These are phyloP conservation scores for Toxotes chatareus DNA, from an alignment of 2,113 vertebrate genomes.

Conservation along the genomic window DNA sequence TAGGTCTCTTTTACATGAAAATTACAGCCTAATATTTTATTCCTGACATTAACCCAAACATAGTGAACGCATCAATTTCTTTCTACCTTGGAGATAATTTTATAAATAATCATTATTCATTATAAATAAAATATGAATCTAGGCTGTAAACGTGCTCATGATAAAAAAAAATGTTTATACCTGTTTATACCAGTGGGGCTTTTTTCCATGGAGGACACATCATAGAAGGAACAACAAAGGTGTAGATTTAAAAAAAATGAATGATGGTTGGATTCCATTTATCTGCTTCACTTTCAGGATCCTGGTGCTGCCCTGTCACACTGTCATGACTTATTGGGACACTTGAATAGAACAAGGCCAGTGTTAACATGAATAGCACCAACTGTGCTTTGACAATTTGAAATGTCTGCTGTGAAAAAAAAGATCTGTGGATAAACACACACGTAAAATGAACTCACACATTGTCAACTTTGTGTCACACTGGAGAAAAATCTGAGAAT, in stretches of 20 bases:
- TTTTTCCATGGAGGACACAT: not conserved
- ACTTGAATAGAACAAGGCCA: not conserved
- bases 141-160: no score
- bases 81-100: no score
- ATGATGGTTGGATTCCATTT: not conserved
- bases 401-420: not conserved
- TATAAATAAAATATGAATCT: no score
- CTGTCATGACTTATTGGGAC: not conserved
- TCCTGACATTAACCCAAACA: conserved; percentile 12
- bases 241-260: not conserved
- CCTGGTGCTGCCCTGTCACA: not conserved
- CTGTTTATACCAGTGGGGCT: not conserved
- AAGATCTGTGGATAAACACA: not conserved
- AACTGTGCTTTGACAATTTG: not conserved
- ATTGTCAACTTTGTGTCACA: not conserved
- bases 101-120: no score
- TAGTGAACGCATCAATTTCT: no score
- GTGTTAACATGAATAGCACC: not conserved
- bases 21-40: conserved; percentile 13
- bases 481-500: not conserved
- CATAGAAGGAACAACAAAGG: no score
- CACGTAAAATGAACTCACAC: not conserved
- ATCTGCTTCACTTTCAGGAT: not conserved
- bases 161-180: no score
- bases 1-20: not conserved